Conservation (phyloP, 2,113 vertebrate genomes). For the Scomber scombrus region DNA sequence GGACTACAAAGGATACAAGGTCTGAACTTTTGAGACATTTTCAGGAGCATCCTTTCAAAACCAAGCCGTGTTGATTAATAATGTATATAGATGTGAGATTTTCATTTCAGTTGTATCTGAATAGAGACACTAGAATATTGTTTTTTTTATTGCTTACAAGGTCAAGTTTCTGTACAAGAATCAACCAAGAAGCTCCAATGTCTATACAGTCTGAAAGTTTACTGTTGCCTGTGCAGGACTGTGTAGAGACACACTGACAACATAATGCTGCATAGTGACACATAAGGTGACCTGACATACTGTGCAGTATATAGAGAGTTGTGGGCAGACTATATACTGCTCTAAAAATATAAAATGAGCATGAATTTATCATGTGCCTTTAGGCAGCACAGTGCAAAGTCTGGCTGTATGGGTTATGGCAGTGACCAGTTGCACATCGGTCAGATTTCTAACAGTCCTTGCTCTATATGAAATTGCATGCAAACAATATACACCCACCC, state of each 20-base stretch:
- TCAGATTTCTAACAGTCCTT: too few species aligned
- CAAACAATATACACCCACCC: too few species aligned
- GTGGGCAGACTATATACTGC: not conserved
- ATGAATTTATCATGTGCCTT: slow-evolving; percentile 18
- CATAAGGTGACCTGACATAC: not conserved
- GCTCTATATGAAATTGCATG: too few species aligned
- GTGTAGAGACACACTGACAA: slow-evolving; percentile 1
- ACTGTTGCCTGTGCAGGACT: not conserved
- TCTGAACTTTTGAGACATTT: too few species aligned
- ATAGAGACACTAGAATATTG: too few species aligned
- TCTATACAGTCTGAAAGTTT: not conserved
- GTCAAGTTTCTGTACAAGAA: not conserved
- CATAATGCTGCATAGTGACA: slow-evolving; percentile 9
- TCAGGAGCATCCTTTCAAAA: too few species aligned
- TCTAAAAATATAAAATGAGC: slow-evolving; percentile 6
- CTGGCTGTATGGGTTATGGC: too few species aligned
- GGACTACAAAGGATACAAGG: not conserved
- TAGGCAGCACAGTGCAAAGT: not conserved
- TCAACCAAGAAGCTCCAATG: not conserved
- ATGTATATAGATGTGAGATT: not conserved
- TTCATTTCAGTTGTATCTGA: too few species aligned
- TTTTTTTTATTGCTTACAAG: not conserved
- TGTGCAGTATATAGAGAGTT: not conserved
- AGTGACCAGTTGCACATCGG: too few species aligned
- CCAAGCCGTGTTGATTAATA: not conserved